Evolutionary conservation across 2,888 invertebrate species (phyloP).

Genomic region (Ecdyonurus torrentis): DNA sequence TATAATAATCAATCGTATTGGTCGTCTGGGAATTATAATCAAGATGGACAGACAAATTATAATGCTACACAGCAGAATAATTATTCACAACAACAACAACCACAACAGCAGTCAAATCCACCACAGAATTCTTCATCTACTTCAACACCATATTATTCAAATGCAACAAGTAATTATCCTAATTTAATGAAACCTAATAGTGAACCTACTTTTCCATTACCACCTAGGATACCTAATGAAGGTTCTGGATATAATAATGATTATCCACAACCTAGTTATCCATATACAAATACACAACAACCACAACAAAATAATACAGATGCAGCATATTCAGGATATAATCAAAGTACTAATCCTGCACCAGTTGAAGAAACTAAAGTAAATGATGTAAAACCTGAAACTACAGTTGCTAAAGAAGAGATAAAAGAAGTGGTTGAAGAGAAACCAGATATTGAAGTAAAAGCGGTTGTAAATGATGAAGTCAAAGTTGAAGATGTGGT

Average conservation of each 20-base stretch:
- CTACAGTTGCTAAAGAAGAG: slow-evolving; percentile 40
- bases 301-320: no score
- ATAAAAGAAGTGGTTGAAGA: slow-evolving; percentile 28
- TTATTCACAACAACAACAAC: not conserved
- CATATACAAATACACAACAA: not conserved
- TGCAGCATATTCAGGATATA: no score
- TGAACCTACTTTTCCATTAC: not conserved
- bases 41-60: no score
- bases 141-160: not conserved
- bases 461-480: slow-evolving; percentile 14
- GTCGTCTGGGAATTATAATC: not conserved
- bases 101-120: not conserved
- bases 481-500: not conserved
- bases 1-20: no score
- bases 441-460: slow-evolving; percentile 13
- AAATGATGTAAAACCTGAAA: slow-evolving; percentile 35
- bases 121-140: no score
- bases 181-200: not conserved
- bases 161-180: not conserved
- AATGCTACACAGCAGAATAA: no score
- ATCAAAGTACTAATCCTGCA: no score
- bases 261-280: not conserved
- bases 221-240: not conserved
- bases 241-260: not conserved
- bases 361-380: slow-evolving; percentile 33